Evolutionary conservation across 1,140 invertebrate species (phyloP), one percentile per base, ranked within the genome.

Genomic region (Eueides isabella): DNA sequence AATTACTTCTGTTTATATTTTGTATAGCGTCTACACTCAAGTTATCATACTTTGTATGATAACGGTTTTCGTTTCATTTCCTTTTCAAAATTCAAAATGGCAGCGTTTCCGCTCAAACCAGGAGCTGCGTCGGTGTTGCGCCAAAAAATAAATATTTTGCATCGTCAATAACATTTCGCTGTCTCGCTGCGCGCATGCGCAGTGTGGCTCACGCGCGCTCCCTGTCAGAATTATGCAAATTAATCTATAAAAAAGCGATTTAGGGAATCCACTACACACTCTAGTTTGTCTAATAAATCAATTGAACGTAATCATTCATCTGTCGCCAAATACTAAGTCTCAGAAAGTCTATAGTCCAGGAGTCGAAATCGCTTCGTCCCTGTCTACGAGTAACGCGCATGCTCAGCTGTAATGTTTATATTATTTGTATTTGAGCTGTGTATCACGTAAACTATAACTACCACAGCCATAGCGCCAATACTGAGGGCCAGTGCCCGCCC

Each of bases 361-460:
- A 62, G 71, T 61, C 30, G 19, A 11, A 35, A 65, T 77, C 26
- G 72, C 38, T 83, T 79, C 85, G 82, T 92, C 90, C 78, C 91
- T 86, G 84, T 92, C 90, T 84, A 86, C 77, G 19, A 61, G 64
- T 71, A 91, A 77, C 66, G 91, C 90, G 89, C 92, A 92, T 92
- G 91, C 90, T 87, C 89, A 72, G 87, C 80, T 85, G 87, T 89
- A 90, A 93, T 94, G 93, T 93, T 93, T 94, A 94, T 94, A 94
- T 94, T 94, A 94, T 94, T 94, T 93, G 93, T 94, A 94, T 94
- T 94, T 93, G 90, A 93, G 90, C 90, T 93, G 92, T 94, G 92
- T 94, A 94, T 94, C 93, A 91, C 89, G 93, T 94, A 94, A 93
- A 94, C 93, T 93, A 93, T 92, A 94, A 94, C 92, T 94, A 94